These are phyloP conservation scores for Dromiciops gliroides DNA, from an alignment of 2,113 vertebrate genomes.

Conservation along the genomic window DNA sequence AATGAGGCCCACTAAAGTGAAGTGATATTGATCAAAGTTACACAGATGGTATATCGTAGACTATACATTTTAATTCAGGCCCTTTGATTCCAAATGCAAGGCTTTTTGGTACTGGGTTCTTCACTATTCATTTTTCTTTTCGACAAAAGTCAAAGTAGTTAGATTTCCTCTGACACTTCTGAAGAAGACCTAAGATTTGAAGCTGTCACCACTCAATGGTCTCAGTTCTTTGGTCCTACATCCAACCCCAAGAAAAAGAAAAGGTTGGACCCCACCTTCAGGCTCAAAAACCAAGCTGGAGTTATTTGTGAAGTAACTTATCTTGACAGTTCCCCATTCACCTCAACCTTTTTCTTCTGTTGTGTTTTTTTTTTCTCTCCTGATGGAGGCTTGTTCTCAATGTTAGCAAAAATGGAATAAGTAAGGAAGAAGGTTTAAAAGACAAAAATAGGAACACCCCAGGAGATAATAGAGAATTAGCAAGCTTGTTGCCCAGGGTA, in stretches of 20 bases:
- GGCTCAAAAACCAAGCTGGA: neutral
- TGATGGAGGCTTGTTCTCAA: neutral
- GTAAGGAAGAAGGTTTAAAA: neutral
- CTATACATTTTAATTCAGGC: neutral
- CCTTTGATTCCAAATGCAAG: neutral
- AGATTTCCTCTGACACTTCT: neutral
- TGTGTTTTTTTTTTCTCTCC: neutral
- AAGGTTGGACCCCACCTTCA: neutral
- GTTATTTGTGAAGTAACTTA: neutral
- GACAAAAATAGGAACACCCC: neutral
- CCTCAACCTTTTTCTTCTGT: neutral
- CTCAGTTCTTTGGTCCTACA: neutral
- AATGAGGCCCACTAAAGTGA: neutral
- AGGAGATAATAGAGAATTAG: neutral
- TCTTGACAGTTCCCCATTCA: neutral
- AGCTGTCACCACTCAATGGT: neutral
- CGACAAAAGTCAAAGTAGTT: neutral
- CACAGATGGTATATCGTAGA: neutral
- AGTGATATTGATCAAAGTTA: neutral
- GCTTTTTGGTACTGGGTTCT: neutral
- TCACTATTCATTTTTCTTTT: neutral
- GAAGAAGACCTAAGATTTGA: neutral
- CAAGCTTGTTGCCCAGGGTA: neutral
- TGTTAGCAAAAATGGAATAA: neutral
- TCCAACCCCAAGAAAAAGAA: neutral